These are phyloP conservation scores for Melanotaenia boesemani DNA, from an alignment of 2,797 vertebrate species.

Conservation along the genomic window DNA sequence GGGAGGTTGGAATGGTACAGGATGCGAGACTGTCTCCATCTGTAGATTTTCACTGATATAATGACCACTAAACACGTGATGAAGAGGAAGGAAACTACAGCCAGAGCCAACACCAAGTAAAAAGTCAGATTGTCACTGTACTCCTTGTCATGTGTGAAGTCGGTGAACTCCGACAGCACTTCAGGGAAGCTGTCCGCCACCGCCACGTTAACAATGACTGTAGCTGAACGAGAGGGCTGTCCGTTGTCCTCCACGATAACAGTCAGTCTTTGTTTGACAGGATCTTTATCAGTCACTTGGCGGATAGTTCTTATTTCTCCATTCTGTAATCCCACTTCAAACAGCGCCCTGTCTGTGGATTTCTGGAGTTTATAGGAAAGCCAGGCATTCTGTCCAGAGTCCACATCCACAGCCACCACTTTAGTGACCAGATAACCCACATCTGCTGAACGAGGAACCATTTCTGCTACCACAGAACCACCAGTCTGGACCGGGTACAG, in stretches of 20 bases:
- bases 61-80: no score
- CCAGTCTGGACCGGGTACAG: slow-evolving; percentile 2
- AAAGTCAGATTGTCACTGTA: no score
- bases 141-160: no score
- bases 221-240: slow-evolving; percentile 59
- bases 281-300: no score
- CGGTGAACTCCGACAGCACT: no score
- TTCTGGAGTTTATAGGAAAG: slow-evolving; percentile 82
- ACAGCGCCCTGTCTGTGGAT: slow-evolving; percentile 68
- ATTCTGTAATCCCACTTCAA: slow-evolving; percentile 77
- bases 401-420: slow-evolving; percentile 76
- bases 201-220: slow-evolving; percentile 14
- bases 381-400: slow-evolving; percentile 67
- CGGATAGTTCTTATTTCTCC: slow-evolving; percentile 77
- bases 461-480: slow-evolving; percentile 64
- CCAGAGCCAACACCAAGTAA: no score
- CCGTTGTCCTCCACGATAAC: slow-evolving; percentile 50
- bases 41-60: no score
- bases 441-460: slow-evolving; percentile 82
- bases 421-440: slow-evolving; percentile 77
- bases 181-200: slow-evolving; percentile 38
- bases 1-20: slow-evolving; percentile 55
- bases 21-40: no score
- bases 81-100: no score
- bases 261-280: slow-evolving; percentile 52